Evolutionary conservation across 2,113 vertebrate species (phyloP).

Genomic region (Connochaetes taurinus): DNA sequence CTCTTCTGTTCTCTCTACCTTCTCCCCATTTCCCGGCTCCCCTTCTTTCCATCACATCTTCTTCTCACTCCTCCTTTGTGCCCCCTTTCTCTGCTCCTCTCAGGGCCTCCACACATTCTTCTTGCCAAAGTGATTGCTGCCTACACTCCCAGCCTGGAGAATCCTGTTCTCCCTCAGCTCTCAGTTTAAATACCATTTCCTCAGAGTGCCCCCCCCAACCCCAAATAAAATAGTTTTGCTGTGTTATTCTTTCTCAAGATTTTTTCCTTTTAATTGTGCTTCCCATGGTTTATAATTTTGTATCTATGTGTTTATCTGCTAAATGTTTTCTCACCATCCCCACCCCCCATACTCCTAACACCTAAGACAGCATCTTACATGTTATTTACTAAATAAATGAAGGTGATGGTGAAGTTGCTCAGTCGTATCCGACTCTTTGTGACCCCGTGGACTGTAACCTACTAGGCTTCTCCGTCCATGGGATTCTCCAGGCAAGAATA

Average conservation of each 20-base stretch:
- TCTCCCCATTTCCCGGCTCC: neutral
- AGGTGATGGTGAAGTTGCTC: no score
- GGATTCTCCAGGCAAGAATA: no score
- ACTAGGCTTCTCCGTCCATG: no score
- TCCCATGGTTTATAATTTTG: neutral
- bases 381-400: neutral
- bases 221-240: neutral
- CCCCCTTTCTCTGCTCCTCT: neutral
- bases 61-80: neutral
- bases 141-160: neutral
- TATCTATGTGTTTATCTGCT: neutral
- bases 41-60: neutral
- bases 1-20: neutral
- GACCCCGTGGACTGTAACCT: no score
- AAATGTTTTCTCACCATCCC: neutral
- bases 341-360: no score
- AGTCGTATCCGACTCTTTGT: rapidly evolving
- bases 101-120: neutral
- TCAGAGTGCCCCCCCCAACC: neutral
- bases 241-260: neutral
- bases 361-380: neutral
- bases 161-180: neutral
- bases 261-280: neutral
- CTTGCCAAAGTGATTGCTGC: neutral
- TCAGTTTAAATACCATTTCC: neutral